Percentiles rank a stretch among this genome's conserved stretches.
Evolutionary conservation across 2,113 vertebrate genomes (phyloP).

Genomic region (Ptychochromis oligacanthus): DNA sequence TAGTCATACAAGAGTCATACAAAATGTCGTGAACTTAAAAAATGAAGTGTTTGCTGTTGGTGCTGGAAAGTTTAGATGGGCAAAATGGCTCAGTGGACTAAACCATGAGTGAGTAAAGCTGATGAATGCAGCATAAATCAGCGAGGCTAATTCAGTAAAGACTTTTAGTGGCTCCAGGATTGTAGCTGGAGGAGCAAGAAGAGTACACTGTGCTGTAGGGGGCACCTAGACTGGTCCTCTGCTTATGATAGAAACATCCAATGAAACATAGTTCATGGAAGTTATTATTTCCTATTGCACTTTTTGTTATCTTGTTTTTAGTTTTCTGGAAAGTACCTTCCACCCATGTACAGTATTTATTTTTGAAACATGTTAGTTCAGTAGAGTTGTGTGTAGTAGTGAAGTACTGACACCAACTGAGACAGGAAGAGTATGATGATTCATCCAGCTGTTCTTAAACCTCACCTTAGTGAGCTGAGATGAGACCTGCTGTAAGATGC

Average conservation of each 20-base stretch:
- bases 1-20: no score
- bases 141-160: conserved; percentile 18
- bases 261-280: background rate
- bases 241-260: background rate
- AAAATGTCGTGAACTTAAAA: background rate
- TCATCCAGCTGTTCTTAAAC: no score
- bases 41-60: background rate
- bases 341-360: background rate
- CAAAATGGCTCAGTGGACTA: background rate
- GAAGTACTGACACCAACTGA: no score
- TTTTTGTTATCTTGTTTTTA: background rate
- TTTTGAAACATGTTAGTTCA: background rate
- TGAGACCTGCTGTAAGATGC: no score
- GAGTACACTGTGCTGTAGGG: background rate
- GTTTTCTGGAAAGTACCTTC: conserved; percentile 9
- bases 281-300: background rate
- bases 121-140: background rate
- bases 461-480: no score
- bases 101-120: background rate
- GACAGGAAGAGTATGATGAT: no score
- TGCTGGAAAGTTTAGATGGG: background rate
- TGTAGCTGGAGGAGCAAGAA: conserved; percentile 8
- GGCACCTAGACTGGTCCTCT: background rate
- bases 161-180: background rate
- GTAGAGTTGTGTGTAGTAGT: no score